Evolutionary conservation across 2,888 invertebrate species (phyloP), one percentile per base, ranked within the genome.

Genomic region (Celastrina argiolus): DNA sequence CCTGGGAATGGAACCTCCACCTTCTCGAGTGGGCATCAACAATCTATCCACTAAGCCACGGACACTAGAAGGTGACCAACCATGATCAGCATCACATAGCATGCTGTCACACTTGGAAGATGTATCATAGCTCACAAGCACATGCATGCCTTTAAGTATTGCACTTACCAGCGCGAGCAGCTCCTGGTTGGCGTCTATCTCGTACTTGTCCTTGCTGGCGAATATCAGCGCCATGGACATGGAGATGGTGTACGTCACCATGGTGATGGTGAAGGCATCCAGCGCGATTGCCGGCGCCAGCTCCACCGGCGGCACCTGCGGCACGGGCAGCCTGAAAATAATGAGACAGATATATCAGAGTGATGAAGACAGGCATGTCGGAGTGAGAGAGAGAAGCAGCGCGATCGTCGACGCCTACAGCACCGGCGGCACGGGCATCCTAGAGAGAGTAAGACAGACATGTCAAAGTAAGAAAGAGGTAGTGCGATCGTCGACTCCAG

Each of bases 211-310:
- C 80, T 94, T 96, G 70, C 93, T 91, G 0, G 96, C 95, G 81
- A 96, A 96, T 69, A 96, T 95, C 56, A 96, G 88, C 0, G 95
- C 95, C 96, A 96, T 95, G 0, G 96, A 96, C 91, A 96, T 94
- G 5, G 95, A 93, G 36, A 96, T 94, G 64, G 95, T 94, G 82
- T 95, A 96, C 0, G 95, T 94, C 2, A 96, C 95, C 91, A 96
- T 94, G 10, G 95, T 94, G 72, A 96, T 95, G 28, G 94, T 92
- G 73, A 95, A 88, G 41, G 94, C 91, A 76, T 95, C 95, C 22
- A 95, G 63, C 0, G 93, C 88, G 56, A 96, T 88, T 10, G 80
- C 74, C 0, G 93, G 92, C 6, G 95, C 73, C 36, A 96, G 80
- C 31, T 92, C 87, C 63, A 95, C 79, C 0, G 92, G 92, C 0